Evolutionary conservation across 35 echinoderm and acorn worm genomes (phyloP).

Genomic region (Apostichopus japonicus): DNA sequence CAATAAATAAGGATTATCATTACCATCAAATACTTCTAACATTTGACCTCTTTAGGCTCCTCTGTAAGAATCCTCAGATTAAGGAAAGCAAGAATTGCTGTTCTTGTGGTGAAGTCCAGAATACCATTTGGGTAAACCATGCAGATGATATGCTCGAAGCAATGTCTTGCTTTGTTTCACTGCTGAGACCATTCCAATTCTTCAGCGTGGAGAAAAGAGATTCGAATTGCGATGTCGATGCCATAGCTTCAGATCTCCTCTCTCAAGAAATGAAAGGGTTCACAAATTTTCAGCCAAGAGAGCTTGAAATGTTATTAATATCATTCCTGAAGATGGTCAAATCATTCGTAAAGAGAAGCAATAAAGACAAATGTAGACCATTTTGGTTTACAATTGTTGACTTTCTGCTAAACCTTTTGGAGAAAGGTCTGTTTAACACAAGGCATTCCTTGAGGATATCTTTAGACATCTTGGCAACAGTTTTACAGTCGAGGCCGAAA

Average conservation of each 20-base stretch:
- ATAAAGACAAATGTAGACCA: neutral
- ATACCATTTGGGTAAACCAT: too few species aligned
- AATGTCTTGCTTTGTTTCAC: neutral
- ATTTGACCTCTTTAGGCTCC: conserved; percentile 18
- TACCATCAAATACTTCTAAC: neutral
- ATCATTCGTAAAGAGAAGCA: neutral
- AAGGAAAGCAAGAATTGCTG: neutral
- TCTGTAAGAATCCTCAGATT: neutral
- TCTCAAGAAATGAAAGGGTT: conserved; percentile 15
- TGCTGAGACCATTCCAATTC: neutral
- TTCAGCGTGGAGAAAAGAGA: neutral
- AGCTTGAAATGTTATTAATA: conserved; percentile 7
- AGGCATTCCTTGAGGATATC: neutral
- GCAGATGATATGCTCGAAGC: neutral
- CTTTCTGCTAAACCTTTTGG: neutral
- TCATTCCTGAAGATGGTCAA: conserved; percentile 30
- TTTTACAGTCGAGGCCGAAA: neutral
- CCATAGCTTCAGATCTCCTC: too few species aligned
- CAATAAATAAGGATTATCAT: neutral
- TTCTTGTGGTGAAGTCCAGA: neutral
- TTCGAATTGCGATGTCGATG: neutral
- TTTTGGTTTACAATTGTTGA: neutral
- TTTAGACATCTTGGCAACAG: conserved; percentile 8
- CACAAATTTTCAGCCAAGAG: neutral
- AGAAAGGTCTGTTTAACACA: neutral